Evolutionary conservation across 2,888 invertebrate genomes (phyloP), one percentile per base, ranked within the genome.

Genomic region (Vandiemenella viatica): DNA sequence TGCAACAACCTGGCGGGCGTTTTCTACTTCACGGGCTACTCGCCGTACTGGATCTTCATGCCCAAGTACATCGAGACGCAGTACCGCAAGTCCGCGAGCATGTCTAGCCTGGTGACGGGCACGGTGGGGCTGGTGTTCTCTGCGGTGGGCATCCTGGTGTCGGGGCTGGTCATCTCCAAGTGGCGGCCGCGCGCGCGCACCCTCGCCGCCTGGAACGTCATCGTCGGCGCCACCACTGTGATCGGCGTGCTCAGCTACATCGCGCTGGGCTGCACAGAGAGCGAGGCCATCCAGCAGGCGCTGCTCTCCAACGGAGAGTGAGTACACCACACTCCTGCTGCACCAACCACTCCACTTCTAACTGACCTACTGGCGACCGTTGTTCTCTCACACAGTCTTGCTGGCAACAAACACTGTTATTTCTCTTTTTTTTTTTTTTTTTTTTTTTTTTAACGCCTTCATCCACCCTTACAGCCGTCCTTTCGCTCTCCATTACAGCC

Each of bases 51-150:
- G 76, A 82, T 84, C 43, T 87, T 84, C 60, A 74, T 85, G 63
- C 84, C 87, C 0, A 87, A 87, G 62, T 85, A 85, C 60, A 82
- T 88, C 53, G 86, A 88, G 65, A 83, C 81, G 1, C 83, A 85
- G 64, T 88, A 83, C 64, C 73, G 77, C 49, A 79, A 82, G 57
- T 80, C 83, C 5, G 83, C 87, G 1, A 79, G 83, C 0, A 74
- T 75, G 7, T 82, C 86, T 0, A 84, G 81, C 56, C 68, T 85
- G 54, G 77, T 83, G 41, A 82, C 85, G 44, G 61, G 80, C 48
- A 77, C 76, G 0, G 77, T 79, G 1, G 79, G 80, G 1, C 64
- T 81, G n/a, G 73, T 77, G 5, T 80, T 80, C 62, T 80, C 80
- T 5, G 80, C 80, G 0, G 66, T 79, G 37, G 82, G 82, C 1